phyloP scores from a whole-genome alignment of 2,797 vertebrate genomes.

The Miichthys miiuy region DNA sequence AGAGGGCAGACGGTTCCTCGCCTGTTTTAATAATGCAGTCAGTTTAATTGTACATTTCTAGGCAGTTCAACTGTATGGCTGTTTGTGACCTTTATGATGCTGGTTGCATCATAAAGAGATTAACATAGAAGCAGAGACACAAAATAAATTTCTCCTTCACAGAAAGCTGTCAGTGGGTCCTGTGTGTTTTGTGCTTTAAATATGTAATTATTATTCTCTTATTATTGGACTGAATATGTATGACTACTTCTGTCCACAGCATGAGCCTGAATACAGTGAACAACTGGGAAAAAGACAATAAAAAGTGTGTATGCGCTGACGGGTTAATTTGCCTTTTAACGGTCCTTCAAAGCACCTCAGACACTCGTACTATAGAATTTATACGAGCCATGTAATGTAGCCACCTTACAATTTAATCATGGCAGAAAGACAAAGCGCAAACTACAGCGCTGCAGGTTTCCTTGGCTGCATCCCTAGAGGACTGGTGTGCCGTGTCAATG shows the following conservation, averaged over 20 bases:
- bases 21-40: constrained; percentile 52
- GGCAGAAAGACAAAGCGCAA: constrained; percentile 29
- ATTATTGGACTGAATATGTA: neutral
- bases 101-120: constrained; percentile 42
- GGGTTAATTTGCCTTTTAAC: constrained; percentile 6
- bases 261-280: neutral
- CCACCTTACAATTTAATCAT: neutral
- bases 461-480: constrained; percentile 58
- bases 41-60: constrained; percentile 51
- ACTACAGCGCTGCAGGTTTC: constrained; percentile 49
- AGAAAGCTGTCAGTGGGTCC: constrained; percentile 23
- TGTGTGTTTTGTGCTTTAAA: constrained; percentile 38
- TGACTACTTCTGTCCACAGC: neutral
- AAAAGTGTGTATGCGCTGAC: neutral
- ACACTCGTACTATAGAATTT: neutral
- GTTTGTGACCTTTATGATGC: constrained; percentile 59
- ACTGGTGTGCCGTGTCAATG: constrained; percentile 54
- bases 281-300: neutral
- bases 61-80: constrained; percentile 49
- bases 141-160: constrained; percentile 73
- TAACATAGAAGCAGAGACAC: constrained; percentile 61
- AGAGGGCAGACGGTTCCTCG: constrained; percentile 20
- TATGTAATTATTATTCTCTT: neutral
- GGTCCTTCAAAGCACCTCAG: constrained; percentile 2
- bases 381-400: constrained; percentile 16